Conservation (phyloP, 2,797 vertebrate genomes). For the Delichon dasypus region DNA sequence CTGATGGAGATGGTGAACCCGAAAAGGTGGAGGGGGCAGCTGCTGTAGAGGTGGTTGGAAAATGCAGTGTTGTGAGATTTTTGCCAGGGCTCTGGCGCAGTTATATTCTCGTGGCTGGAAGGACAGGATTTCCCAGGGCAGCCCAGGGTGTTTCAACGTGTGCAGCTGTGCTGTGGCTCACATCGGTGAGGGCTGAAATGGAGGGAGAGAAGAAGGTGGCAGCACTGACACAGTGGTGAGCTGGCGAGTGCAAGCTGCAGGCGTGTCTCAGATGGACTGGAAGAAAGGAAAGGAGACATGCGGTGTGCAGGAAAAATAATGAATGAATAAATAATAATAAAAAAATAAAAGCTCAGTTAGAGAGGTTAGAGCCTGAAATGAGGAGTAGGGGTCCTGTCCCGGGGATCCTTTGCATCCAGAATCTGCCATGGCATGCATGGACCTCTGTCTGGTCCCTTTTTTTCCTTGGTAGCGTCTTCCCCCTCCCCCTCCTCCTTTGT, state of each 20-base stretch:
- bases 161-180: neutral
- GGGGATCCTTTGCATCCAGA: neutral
- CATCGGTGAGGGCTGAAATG: neutral
- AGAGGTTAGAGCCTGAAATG: neutral
- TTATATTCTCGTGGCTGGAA: neutral
- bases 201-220: neutral
- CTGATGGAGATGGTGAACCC: neutral
- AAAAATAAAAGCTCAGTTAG: neutral
- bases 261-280: neutral
- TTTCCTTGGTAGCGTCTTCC: conserved; percentile 1
- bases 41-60: neutral
- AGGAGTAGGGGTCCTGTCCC: neutral
- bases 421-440: neutral
- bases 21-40: neutral
- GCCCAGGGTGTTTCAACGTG: neutral
- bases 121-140: neutral
- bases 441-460: conserved; percentile 31
- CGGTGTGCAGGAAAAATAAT: neutral
- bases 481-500: conserved; percentile 47
- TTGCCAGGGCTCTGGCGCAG: neutral
- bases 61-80: neutral
- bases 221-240: neutral
- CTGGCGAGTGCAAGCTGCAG: neutral
- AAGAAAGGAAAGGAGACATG: neutral
- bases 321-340: neutral